A percentile compares a stretch with the other conserved stretches of the same genome.
phyloP scores from a whole-genome alignment of 2,113 vertebrate genomes.

The Petrocephalus microphthalmus region DNA sequence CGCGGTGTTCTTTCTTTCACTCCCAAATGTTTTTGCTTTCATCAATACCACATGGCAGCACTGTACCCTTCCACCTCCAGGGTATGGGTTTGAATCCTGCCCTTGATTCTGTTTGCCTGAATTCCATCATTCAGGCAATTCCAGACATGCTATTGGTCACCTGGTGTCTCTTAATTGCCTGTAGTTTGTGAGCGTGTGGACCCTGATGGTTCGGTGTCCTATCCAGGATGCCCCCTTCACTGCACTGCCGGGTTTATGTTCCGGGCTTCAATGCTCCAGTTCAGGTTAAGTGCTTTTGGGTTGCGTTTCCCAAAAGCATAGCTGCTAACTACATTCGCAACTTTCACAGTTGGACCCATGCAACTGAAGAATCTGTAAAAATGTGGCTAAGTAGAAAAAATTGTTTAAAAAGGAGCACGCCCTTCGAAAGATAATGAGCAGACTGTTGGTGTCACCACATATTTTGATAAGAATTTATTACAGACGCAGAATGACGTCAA shows the following conservation, averaged over 20 bases:
- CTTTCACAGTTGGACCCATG: no score
- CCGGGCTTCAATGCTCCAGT: not conserved
- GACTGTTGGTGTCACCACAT: not conserved
- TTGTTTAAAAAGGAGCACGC: not conserved
- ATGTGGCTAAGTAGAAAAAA: not conserved
- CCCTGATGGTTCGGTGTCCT: not conserved
- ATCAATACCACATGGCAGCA: not conserved
- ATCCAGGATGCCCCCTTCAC: not conserved
- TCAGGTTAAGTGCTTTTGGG: not conserved
- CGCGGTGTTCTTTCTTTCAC: not conserved
- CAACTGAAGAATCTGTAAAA: not conserved
- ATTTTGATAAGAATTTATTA: not conserved
- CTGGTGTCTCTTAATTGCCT: not conserved
- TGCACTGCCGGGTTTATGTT: not conserved
- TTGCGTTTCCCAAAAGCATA: no score
- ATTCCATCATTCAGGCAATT: not conserved
- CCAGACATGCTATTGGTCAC: not conserved
- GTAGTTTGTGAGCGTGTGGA: not conserved
- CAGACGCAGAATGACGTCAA: not conserved
- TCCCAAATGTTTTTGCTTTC: not conserved
- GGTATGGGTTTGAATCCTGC: not conserved
- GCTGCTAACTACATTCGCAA: no score
- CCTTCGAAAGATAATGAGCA: not conserved
- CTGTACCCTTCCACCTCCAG: not conserved
- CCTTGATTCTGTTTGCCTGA: not conserved